A percentile compares a stretch with the other conserved stretches of the same genome.
Conservation (phyloP, 2,888 invertebrate genomes). For the Heliconius cydno region DNA sequence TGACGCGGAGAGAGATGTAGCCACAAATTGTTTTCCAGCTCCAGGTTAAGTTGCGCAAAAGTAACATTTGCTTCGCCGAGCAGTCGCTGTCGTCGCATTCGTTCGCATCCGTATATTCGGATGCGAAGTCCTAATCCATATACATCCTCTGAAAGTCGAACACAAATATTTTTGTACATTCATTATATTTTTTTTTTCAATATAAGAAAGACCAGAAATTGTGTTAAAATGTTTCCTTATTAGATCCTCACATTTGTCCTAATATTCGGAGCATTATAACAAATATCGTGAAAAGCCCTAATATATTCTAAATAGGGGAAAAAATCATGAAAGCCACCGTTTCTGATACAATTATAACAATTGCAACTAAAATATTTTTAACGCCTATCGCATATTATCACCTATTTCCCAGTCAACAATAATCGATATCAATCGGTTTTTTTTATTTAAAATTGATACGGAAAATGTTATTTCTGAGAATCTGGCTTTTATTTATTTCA, state of each 20-base stretch:
- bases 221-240: background rate
- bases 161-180: no score
- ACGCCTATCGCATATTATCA: no score
- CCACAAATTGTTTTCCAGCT: slow-evolving; percentile 95
- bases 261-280: background rate
- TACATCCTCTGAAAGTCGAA: slow-evolving; percentile 88
- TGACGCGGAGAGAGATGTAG: slow-evolving; percentile 90
- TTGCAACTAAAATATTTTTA: no score
- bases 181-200: no score
- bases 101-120: slow-evolving; percentile 95
- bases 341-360: no score
- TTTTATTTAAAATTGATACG: background rate
- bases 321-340: background rate
- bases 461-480: no score
- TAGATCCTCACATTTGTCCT: no score
- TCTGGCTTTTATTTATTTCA: background rate
- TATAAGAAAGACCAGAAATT: background rate
- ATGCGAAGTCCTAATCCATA: slow-evolving; percentile 95
- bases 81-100: slow-evolving; percentile 95
- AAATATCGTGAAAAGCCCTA: background rate
- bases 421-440: no score
- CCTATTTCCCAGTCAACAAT: no score
- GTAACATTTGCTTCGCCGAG: slow-evolving; percentile 95
- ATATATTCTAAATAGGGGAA: background rate
- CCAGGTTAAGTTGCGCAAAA: slow-evolving; percentile 94